Base-by-base conservation (phyloP, 2,888 invertebrate genomes). In the Sceliomorpha sp. region DNA sequence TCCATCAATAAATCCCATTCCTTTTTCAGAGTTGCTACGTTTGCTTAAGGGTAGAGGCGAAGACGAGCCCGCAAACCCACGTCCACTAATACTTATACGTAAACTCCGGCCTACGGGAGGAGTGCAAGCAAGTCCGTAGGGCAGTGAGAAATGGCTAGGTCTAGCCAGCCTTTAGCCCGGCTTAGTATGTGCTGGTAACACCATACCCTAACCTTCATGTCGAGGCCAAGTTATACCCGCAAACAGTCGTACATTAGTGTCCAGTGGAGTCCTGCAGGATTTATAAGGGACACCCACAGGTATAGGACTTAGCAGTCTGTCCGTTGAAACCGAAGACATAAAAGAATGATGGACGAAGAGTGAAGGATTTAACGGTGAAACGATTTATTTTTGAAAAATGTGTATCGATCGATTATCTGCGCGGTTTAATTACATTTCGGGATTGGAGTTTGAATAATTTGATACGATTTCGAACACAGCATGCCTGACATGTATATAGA, bases 201-300 rank as follows among this genome's bases (percentile, higher is more conserved):
- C 81, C 82, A 79, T 81, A 83, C 82, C 82, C 82, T 80, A 84
- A 80, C 87, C 85, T 83, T 87, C 87, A 84, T 86, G 88, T 87
- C 79, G 84, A 83, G 87, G 85, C 85, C 87, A 86, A 87, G 87
- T 88, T 88, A 88, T 87, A 85, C 87, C 86, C 86, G 85, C 88
- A 88, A 88, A 88, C 88, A 88, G 88, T 87, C 88, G 88, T 88
- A 88, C 87, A 86, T 88, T 88, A 88, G 88, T 87, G 87, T 84
- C 84, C 84, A 78, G 82, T 79, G 78, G 83, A 85, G 85, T 87
- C 85, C 83, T 85, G 82, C 80, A 87, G 87, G 86, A 88, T 88
- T 88, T 88, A 86, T 85, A 86, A 82, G 84, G 84, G 83, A 77
- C 78, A 79, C 81, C 74, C 77, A 75, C 77, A 78, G 77, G 75